Evolutionary conservation across 2,888 invertebrate species (phyloP).

Genomic region (Drosophila paramelanica): DNA sequence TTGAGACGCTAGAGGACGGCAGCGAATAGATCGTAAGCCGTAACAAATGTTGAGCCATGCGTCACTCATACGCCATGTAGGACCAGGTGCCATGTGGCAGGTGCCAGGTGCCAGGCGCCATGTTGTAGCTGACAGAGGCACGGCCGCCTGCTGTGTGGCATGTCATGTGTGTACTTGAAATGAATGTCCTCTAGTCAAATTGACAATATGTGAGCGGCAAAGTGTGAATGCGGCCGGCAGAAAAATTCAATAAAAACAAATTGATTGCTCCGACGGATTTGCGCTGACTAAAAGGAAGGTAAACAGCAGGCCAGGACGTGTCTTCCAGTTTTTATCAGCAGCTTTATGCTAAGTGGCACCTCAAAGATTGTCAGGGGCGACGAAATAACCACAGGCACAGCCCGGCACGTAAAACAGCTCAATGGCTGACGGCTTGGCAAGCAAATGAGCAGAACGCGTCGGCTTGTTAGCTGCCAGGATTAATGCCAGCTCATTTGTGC

Average conservation of each 20-base stretch:
- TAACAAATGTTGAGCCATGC: constrained; percentile 73
- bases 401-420: constrained; percentile 39
- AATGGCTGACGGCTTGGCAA: constrained; percentile 15
- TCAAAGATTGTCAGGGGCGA: constrained; percentile 65
- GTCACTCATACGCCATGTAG: constrained; percentile 73
- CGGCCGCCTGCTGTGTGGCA: constrained; percentile 30
- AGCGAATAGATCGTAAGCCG: constrained; percentile 53
- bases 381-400: constrained; percentile 53
- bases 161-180: constrained; percentile 56
- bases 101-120: constrained; percentile 3
- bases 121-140: constrained; percentile 2
- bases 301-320: constrained; percentile 44
- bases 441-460: constrained; percentile 31
- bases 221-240: constrained; percentile 27
- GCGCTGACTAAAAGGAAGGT: constrained; percentile 64
- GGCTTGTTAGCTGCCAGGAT: constrained; percentile 45
- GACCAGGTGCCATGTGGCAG: constrained; percentile 24
- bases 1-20: constrained; percentile 21
- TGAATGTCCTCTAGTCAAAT: constrained; percentile 67
- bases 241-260: constrained; percentile 79
- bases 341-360: constrained; percentile 67
- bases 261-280: constrained; percentile 75
- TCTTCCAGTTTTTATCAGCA: constrained; percentile 31
- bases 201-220: constrained; percentile 33
- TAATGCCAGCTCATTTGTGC: constrained; percentile 68